Evolutionary conservation across 2,797 vertebrate genomes (phyloP), one percentile per base, ranked within the genome.

Genomic region (Poeciliopsis presidionis): DNA sequence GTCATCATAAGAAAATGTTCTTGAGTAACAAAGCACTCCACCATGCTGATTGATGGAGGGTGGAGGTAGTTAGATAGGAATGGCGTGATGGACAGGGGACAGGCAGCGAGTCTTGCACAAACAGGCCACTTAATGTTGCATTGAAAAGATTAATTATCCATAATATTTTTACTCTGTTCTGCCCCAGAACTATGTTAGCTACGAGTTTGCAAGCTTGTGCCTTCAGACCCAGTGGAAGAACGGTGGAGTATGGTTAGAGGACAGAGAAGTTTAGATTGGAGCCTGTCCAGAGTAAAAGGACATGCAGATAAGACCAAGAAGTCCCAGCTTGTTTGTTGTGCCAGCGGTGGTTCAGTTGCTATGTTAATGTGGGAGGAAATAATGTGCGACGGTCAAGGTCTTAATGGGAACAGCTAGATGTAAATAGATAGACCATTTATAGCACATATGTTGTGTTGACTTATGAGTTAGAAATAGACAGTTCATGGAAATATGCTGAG

Each of bases 21-120:
- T 85, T 84, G 84, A 89, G 89, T 61, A 90, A 87, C 79, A 88
- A 82, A 82, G 72, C 72, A 39, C 73, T 72, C 87, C 80, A 83
- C 83, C 75, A 84, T 81, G 81, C 74, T 79, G 36, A 81, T 51
- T 1, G 47, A 73, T 20, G 36, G 67, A 84, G 74, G 76, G 47
- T 57, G 78, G 47, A 61, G 45, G 8, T 72, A 77, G 72, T 81
- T 75, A 78, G 72, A 72, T 7, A 80, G 81, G 84, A 82, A 87
- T 76, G 72, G 47, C 13, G 77, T 51, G 72, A 73, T 22, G 20
- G 33, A 73, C 69, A 36, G 41, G 22, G 61, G 41, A 22, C 33
- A n/a, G 57, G 59, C 30, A 77, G 46, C 61, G n/a, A 67, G 43
- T 49, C 45, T 25, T 25, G 14, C n/a, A 73, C 18, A 76, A 82